A percentile compares a stretch with the other conserved stretches of the same genome.
Evolutionary conservation across 2,113 vertebrate species (phyloP).

Genomic region (Microcebus jonahi): DNA sequence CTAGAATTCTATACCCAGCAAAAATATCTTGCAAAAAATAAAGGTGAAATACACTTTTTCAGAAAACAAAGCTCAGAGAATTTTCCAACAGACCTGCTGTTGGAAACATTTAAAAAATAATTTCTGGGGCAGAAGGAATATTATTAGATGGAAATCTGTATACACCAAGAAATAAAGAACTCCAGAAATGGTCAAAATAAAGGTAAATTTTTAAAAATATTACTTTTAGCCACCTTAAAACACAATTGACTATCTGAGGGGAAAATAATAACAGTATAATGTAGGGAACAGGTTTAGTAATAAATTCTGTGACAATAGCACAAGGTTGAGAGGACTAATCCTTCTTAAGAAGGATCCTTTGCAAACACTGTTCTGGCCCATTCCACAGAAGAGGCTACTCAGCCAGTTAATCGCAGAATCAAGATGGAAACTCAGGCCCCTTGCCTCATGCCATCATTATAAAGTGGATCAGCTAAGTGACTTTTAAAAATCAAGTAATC

Average conservation of each 20-base stretch:
- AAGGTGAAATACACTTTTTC: neutral
- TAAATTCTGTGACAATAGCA: neutral
- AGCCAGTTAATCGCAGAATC: neutral
- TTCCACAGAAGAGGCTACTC: neutral
- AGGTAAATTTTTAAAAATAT: neutral
- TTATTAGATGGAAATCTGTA: neutral
- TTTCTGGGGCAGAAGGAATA: neutral
- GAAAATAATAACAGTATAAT: neutral
- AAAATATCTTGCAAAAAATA: neutral
- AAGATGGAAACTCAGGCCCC: neutral
- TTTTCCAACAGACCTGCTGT: neutral
- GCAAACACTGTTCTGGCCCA: neutral
- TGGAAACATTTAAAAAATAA: neutral
- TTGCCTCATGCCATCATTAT: neutral
- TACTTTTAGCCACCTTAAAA: neutral
- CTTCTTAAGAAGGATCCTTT: neutral
- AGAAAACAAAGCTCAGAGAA: neutral
- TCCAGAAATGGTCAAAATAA: neutral
- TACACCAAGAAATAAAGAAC: neutral
- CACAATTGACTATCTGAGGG: neutral
- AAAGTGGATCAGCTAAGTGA: neutral
- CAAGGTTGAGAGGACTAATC: neutral
- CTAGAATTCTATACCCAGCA: neutral
- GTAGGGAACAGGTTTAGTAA: neutral
- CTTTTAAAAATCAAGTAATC: neutral